These are phyloP conservation scores for Ischnura elegans DNA, from an alignment of 2,888 invertebrate species.

Conservation along the genomic window DNA sequence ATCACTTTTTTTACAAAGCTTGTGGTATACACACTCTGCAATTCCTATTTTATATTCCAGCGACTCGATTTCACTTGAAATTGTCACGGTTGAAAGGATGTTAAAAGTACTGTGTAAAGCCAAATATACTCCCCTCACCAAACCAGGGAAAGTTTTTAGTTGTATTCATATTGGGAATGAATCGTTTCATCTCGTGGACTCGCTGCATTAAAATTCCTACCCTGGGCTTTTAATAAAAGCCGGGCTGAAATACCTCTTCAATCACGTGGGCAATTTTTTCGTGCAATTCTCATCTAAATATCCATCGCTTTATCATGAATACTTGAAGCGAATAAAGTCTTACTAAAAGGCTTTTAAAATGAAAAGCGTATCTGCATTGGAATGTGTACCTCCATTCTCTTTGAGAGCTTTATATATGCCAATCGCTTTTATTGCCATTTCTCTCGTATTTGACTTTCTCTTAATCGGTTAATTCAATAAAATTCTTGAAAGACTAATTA, in stretches of 20 bases:
- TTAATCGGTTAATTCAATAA: background rate
- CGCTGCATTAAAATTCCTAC: background rate
- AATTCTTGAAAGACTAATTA: background rate
- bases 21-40: too few relatives aligned
- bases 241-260: background rate
- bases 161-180: background rate
- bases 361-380: background rate
- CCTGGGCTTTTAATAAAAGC: background rate
- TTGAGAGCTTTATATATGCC: background rate
- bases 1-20: too few relatives aligned
- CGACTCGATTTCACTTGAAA: too few relatives aligned
- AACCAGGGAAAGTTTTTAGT: background rate
- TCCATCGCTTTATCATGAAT: background rate
- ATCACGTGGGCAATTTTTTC: background rate
- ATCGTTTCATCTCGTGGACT: background rate
- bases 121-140: too few relatives aligned
- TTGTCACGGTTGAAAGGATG: too few relatives aligned
- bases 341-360: background rate
- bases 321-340: background rate
- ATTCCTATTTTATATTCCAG: too few relatives aligned
- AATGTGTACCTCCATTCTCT: background rate
- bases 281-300: background rate
- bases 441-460: background rate
- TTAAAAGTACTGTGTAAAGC: too few relatives aligned
- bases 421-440: background rate